Evolutionary conservation across 2,888 invertebrate species (phyloP), one percentile per base, ranked within the genome.

Genomic region (Coenonympha arcania): DNA sequence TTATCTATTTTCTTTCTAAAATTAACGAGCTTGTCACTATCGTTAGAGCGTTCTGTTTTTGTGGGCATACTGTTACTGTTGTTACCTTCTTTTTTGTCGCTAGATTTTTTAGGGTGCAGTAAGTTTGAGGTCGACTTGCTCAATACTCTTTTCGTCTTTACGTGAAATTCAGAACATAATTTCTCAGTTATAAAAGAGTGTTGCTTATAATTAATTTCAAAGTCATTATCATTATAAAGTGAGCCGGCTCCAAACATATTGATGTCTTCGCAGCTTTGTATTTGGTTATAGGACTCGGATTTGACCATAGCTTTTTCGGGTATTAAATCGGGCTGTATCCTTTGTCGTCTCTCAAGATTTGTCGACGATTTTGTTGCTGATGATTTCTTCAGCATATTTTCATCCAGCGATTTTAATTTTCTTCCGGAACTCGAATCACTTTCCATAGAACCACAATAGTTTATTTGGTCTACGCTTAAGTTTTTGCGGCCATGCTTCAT

Each of bases 181-280:
- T 91, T 89, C 60, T 91, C 90, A 9, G 91, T 91, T 31, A 91
- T 91, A 57, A 87, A 91, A 0, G 91, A 91, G 61, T 90, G 89
- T 47, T 89, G 89, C 55, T 87, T 87, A 58, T 71, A 85, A 62
- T 85, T 85, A 6, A 87, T 84, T 77, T 86, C 86, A 45, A 85
- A 89, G 72, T 76, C 89, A 69, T 73, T 89, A 66, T 80, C 89
- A 59, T 83, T 89, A 76, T 79, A 89, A 62, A 88, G 61, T 70
- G 89, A 87, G 33, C 86, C 87, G 13, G 74, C 84, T 67, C 89
- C 76, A 71, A 89, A 78, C 88, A 87, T 75, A 69, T 86, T 87
- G 8, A 87, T 85, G 51, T 87, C 87, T 69, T 87, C 87, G 60
- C 87, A 87, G 56, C 87, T 87, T 61, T 87, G 87, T 39, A 87